Conservation (phyloP, 2,888 invertebrate species). For the Steinernema hermaphroditum region DNA sequence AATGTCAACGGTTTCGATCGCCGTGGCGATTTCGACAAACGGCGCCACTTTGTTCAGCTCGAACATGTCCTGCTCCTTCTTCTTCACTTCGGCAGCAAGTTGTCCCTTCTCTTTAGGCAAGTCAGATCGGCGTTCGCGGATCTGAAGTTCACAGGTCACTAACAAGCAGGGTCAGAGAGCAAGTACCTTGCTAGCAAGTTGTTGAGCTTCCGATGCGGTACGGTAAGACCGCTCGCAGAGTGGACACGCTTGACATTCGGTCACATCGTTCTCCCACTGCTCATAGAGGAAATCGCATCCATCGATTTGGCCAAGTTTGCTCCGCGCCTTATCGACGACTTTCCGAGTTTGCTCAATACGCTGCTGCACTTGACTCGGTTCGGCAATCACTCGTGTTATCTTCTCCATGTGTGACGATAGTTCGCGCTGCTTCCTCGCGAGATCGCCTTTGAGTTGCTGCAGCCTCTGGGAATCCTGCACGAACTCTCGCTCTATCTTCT, state of each 20-base stretch:
- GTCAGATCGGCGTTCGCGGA: not conserved
- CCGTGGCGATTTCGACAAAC: slow-evolving; percentile 24
- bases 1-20: slow-evolving; percentile 18
- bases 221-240: slow-evolving; percentile 49
- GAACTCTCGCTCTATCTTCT: not conserved
- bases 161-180: not conserved
- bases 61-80: slow-evolving; percentile 32
- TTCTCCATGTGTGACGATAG: not conserved
- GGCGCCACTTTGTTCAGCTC: slow-evolving; percentile 37
- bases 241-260: slow-evolving; percentile 48
- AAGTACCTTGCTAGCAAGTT: slow-evolving; percentile 30
- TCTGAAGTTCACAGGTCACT: too few species aligned
- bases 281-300: slow-evolving; percentile 41
- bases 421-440: not conserved
- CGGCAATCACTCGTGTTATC: slow-evolving; percentile 32
- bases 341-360: slow-evolving; percentile 41
- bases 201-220: slow-evolving; percentile 11
- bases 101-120: slow-evolving; percentile 30
- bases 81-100: slow-evolving; percentile 45
- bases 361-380: slow-evolving; percentile 35
- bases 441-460: not conserved
- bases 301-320: slow-evolving; percentile 38
- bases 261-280: slow-evolving; percentile 41
- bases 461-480: not conserved
- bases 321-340: slow-evolving; percentile 36